These are phyloP conservation scores for Netelia fuscicornis DNA, from an alignment of 2,888 invertebrate genomes.

Conservation along the genomic window DNA sequence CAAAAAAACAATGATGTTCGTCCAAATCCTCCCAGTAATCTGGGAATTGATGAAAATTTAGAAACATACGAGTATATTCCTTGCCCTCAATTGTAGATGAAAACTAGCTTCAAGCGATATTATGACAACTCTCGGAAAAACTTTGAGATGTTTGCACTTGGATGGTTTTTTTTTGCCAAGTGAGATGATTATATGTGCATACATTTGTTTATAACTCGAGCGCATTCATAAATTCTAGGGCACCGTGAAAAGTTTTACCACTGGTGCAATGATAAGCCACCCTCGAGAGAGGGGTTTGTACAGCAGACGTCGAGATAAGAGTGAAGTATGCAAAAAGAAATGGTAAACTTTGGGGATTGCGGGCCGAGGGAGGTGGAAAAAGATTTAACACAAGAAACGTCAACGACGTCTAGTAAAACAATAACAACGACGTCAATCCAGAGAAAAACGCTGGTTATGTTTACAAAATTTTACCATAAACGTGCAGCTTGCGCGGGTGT, in stretches of 20 bases:
- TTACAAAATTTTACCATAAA: slow-evolving; percentile 51
- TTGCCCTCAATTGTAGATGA: too few relatives aligned
- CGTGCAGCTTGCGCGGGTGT: slow-evolving; percentile 32
- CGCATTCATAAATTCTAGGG: slow-evolving; percentile 32
- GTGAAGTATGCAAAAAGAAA: slow-evolving; percentile 31
- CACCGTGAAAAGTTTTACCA: slow-evolving; percentile 18
- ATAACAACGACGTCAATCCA: background rate
- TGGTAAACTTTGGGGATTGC: slow-evolving; percentile 1
- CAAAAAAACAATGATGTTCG: too few relatives aligned
- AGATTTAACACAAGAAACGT: slow-evolving; percentile 12
- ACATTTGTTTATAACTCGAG: slow-evolving; percentile 14
- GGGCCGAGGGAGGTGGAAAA: background rate
- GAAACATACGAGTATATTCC: too few relatives aligned
- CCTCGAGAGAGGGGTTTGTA: background rate
- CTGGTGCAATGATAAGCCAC: slow-evolving; percentile 17
- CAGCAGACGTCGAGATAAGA: background rate
- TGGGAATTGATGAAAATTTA: too few relatives aligned
- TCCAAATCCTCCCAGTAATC: too few relatives aligned
- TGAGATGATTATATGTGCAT: background rate
- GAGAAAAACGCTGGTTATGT: slow-evolving; percentile 22
- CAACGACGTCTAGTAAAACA: slow-evolving; percentile 3
- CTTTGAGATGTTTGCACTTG: too few relatives aligned
- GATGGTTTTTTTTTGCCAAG: too few relatives aligned
- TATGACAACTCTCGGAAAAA: too few relatives aligned
- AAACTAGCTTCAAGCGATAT: too few relatives aligned